Evolutionary conservation across 2,797 vertebrate species (phyloP).

Genomic region (Pipistrellus kuhlii): DNA sequence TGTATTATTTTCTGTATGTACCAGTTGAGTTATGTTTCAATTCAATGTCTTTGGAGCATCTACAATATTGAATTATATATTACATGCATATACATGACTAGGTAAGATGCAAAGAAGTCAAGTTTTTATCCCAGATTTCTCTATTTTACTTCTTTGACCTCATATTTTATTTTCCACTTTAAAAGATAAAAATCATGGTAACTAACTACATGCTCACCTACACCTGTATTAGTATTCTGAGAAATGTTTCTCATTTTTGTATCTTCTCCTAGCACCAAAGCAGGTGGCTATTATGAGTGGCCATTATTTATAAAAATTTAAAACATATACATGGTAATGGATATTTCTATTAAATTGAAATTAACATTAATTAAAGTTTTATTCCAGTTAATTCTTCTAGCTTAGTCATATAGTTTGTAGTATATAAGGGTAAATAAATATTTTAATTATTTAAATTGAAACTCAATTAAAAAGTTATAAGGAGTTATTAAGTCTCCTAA

Average conservation of each 20-base stretch:
- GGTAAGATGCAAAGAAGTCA: not conserved
- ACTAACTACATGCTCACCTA: not conserved
- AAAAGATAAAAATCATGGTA: not conserved
- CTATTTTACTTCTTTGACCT: not conserved
- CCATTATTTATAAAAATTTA: not conserved
- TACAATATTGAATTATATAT: not conserved
- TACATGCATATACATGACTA: not conserved
- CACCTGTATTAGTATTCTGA: not conserved
- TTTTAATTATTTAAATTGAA: slow-evolving; percentile 40
- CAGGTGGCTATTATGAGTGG: not conserved
- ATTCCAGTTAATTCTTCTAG: not conserved
- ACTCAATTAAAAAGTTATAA: slow-evolving; percentile 2
- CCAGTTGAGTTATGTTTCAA: not conserved
- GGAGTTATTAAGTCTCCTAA: not conserved
- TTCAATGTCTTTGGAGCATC: not conserved
- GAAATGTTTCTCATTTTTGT: not conserved
- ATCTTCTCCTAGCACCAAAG: not conserved
- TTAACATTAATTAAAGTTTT: not conserved
- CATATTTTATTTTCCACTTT: slow-evolving; percentile 17
- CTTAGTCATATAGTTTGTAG: not conserved
- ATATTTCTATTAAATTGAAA: not conserved
- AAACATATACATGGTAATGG: not conserved
- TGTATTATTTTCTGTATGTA: not conserved
- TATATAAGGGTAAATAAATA: not conserved
- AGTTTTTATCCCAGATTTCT: not conserved